Evolutionary conservation across 2,888 invertebrate species (phyloP), one percentile per base, ranked within the genome.

Genomic region (Pheosia gnoma): DNA sequence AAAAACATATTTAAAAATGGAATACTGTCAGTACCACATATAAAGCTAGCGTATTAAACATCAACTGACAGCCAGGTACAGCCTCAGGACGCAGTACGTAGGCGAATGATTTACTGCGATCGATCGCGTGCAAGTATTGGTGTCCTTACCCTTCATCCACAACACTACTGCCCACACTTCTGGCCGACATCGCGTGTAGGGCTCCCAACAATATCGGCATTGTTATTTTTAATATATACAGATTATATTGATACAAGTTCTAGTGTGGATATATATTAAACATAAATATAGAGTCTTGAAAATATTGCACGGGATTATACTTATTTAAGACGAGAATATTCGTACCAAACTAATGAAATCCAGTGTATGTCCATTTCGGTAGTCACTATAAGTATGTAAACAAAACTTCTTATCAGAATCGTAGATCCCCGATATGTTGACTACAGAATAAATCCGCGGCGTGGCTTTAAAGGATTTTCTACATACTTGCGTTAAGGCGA

Each of bases 61-160:
- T 39, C 39, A 3, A n/a, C n/a, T 39, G 55, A 55, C 39, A 39
- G 55, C 38, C 55, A 38, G 53, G 53, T 5, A 55, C n/a, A 55
- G 38, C n/a, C 39, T n/a, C 36, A 47, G 51, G 70, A 73, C 70
- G 80, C 79, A 78, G 81, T 76, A 85, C 85, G 91, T 90, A 77
- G 91, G 91, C 83, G 81, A 82, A 80, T 86, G 89, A 90, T 90
- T 87, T 90, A 91, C 80, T 60, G 69, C 64, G 61, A 71, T 72
- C 73, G 80, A 79, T 80, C 70, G 77, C 58, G 61, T 57, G 65
- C 64, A 69, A 80, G 80, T 77, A 78, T 82, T 74, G 73, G 66
- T 66, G 68, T 68, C 63, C 67, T 67, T 65, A 70, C 67, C 60
- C 61, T 66, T 60, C 63, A 61, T 65, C 61, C 60, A 63, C 68